phyloP scores from a whole-genome alignment of 2,113 vertebrate species.

The Glareola pratincola region DNA sequence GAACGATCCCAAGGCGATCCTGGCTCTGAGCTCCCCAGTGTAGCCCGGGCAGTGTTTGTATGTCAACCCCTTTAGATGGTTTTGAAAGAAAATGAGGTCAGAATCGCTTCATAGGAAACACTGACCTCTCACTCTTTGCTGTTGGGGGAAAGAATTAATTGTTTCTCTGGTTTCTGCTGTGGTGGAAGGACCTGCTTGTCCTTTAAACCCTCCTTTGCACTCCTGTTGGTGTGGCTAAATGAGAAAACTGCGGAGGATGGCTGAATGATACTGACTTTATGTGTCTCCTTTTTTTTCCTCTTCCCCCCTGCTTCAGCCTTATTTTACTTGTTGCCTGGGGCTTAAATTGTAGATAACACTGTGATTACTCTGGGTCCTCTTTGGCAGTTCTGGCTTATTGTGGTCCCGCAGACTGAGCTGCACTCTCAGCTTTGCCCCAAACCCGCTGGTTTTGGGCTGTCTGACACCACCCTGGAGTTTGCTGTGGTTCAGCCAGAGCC shows the following conservation, averaged over 20 bases:
- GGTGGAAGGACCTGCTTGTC: background rate
- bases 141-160: background rate
- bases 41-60: rapidly evolving
- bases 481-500: background rate
- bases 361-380: background rate
- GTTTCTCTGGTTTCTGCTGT: background rate
- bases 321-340: background rate
- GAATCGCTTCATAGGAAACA: background rate
- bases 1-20: rapidly evolving
- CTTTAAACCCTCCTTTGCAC: background rate
- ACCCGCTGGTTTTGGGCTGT: background rate
- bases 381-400: rapidly evolving
- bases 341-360: background rate
- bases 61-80: background rate
- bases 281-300: background rate
- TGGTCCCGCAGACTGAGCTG: background rate
- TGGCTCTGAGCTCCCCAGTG: background rate
- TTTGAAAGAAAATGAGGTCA: rapidly evolving
- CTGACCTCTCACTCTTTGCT: background rate
- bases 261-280: rapidly evolving
- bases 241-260: background rate
- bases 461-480: rapidly evolving
- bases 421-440: background rate
- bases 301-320: too few relatives aligned
- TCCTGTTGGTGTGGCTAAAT: background rate